Evolutionary conservation across 2,888 invertebrate genomes (phyloP).

Genomic region (Caenorhabditis angaria): DNA sequence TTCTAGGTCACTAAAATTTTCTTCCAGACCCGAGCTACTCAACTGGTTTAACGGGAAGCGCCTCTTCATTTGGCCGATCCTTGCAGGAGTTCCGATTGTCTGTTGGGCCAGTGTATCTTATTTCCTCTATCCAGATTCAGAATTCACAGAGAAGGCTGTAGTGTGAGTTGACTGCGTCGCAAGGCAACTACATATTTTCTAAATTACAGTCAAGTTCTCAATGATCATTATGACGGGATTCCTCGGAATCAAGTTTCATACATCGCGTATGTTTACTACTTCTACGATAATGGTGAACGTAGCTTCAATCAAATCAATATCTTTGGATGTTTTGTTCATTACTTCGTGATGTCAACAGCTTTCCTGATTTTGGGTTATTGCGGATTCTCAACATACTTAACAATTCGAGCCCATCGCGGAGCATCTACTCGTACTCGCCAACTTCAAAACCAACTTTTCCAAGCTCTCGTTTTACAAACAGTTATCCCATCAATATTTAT

Average conservation of each 20-base stretch:
- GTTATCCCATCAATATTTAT: conserved; percentile 26
- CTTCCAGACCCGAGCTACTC: conserved; percentile 24
- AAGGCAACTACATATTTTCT: no score
- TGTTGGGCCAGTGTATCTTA: conserved; percentile 28
- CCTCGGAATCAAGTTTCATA: conserved; percentile 30
- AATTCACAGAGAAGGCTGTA: conserved; percentile 17
- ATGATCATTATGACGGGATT: conserved; percentile 21
- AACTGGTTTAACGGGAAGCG: conserved; percentile 16
- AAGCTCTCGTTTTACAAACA: conserved; percentile 33
- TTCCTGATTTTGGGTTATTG: conserved; percentile 20
- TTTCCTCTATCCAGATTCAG: conserved; percentile 29
- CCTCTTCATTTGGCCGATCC: conserved; percentile 19
- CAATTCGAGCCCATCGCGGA: conserved; percentile 7
- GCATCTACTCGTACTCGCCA: conserved; percentile 13
- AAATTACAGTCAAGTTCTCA: conserved; percentile 18
- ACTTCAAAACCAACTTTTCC: conserved; percentile 26
- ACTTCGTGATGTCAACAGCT: conserved; percentile 15
- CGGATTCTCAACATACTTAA: conserved; percentile 16
- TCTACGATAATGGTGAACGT: conserved; percentile 13
- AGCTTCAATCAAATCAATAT: conserved; percentile 17
- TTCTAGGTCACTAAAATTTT: background rate
- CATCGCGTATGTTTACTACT: conserved; percentile 31
- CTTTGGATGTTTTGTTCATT: conserved; percentile 23
- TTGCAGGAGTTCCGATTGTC: conserved; percentile 10
- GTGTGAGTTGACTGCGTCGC: conserved; percentile 1